Conservation (phyloP, 2,113 vertebrate species). For the Fulica atra region DNA sequence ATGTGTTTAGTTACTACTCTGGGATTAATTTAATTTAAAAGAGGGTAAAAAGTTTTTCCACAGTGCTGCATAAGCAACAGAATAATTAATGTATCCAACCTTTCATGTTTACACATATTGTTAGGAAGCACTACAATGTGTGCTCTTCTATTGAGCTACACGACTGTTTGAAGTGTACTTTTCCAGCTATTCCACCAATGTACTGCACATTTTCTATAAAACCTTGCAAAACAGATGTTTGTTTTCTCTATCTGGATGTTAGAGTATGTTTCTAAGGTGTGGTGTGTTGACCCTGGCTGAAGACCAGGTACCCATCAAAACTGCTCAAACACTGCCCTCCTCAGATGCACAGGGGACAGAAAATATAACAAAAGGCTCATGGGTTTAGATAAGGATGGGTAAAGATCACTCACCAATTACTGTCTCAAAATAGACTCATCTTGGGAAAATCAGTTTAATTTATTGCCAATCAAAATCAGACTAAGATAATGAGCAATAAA, state of each 20-base stretch:
- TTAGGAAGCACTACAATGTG: neutral
- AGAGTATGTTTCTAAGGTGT: neutral
- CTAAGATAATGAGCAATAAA: too few relatives aligned
- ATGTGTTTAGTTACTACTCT: neutral
- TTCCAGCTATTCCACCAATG: neutral
- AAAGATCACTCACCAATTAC: too few relatives aligned
- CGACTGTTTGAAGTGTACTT: neutral
- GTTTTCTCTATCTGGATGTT: neutral
- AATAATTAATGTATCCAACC: neutral
- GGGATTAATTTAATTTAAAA: conserved; percentile 27
- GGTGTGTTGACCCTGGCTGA: too few relatives aligned
- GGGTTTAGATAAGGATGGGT: too few relatives aligned
- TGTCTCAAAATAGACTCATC: too few relatives aligned
- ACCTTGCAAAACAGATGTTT: neutral
- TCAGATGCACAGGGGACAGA: too few relatives aligned
- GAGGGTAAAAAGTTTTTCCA: neutral
- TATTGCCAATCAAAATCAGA: too few relatives aligned
- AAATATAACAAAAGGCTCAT: too few relatives aligned
- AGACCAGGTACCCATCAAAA: too few relatives aligned
- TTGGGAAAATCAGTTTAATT: too few relatives aligned
- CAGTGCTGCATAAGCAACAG: neutral
- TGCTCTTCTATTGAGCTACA: neutral
- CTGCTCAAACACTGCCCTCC: too few relatives aligned
- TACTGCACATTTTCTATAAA: neutral
- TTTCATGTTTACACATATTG: neutral